Base-by-base conservation (phyloP, 1,140 invertebrate species). In the Diplogasteroides magnus region DNA sequence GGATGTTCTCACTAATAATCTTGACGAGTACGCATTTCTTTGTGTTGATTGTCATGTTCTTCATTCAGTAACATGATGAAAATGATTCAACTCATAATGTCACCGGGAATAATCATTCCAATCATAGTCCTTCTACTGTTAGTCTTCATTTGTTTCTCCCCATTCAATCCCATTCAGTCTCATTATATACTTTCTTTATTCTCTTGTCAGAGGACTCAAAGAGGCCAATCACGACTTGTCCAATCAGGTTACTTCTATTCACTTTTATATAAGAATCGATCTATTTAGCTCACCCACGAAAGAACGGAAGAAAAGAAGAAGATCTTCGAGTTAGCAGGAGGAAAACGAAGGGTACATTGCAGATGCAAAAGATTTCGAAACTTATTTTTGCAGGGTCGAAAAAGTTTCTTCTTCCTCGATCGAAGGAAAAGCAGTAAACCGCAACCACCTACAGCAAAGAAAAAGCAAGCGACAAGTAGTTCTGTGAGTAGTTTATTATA, bases 111-210 rank as follows among this genome's bases (percentile, higher is more conserved):
- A 31, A 89, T 97, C 0, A 94, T 97, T 78, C 94, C 94, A 0
- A 79, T 95, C 27, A 86, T 97, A 2, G 88, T 97, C 28, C 84
- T 97, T 1, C 86, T 97, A 66, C 88, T 92, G 82, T 85, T 78
- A 82, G 79, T 78, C 37, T 15, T 3, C 32, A 13, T 48, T n/a
- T 57, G 48, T 25, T 60, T 27, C 14, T 3, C 48, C 14, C 19
- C 62, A 62, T 6, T 26, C 29, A 26, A 31, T n/a, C 23, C 19
- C 55, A 68, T 70, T 66, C 27, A 85, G 84, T 72, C 86, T 97
- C 26, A 90, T 94, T 58, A 96, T 97, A 80, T 97, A 96, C 84
- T 97, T 97, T 79, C 87, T 97, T 76, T 86, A 91, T 6, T 94
- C 93, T 1, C 85, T 95, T 19, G 91, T 91, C 0, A 88, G 89